Base-by-base conservation (phyloP, 2,113 vertebrate species). In the Hemichromis elongatus region DNA sequence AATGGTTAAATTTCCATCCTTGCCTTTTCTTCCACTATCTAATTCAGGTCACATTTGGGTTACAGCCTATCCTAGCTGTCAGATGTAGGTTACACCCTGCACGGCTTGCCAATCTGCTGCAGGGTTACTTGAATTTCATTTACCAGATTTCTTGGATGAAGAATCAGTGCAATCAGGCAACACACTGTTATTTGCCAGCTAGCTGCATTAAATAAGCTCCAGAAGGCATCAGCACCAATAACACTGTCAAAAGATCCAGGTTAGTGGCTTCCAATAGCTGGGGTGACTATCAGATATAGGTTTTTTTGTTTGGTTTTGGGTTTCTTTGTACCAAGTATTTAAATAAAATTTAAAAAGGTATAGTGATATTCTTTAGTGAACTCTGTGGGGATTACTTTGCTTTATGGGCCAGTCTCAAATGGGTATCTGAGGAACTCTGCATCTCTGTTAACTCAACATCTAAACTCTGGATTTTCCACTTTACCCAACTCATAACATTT, bases 391-490 rank as follows among this genome's bases (percentile, higher is more conserved):
- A 1, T 18, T 70, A 45, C 26, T 40, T 45, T 11, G 21, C 70
- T 52, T 75, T 33, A 30, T 28, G 68, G 1, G 59, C 33, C 18
- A 21, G 59, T 35, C 59, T 63, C 33, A 37, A 35, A 11, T 7
- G 10, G 2, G 2, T 63, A 37, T 63, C 37, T 37, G 33, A 63
- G 7, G 19, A 63, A 63, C 59, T 63, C 11, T 7, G 3, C 0
- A 37, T 37, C 59, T 18, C 10, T 63, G 18, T 63, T 37, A 6
- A 6, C 10, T 52, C 24, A 30, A 5, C 13, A 4, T 75, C 26
- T 75, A 26, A 33, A 52, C 26, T 30, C 26, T 47, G 70, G 45
- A 75, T 50, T 75, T 75, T 45, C 45, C 70, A 75, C 45, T 75
- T 75, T 75, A 75, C 26, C 45, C 45, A 52, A 52, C 26, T 33